These are phyloP conservation scores for Nibea albiflora DNA, from an alignment of 2,113 vertebrate genomes.

Conservation along the genomic window DNA sequence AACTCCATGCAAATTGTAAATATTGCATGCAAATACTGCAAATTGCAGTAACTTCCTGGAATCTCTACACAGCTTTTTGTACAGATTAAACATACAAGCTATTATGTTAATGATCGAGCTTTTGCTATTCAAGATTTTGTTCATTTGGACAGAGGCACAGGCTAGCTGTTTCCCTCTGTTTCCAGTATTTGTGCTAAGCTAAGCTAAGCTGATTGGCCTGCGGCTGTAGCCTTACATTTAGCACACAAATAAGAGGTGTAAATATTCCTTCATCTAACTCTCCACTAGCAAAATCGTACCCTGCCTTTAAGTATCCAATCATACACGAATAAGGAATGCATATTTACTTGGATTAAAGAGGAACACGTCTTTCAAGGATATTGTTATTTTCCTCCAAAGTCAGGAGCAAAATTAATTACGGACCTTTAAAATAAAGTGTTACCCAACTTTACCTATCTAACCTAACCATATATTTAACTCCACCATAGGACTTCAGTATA, in stretches of 20 bases:
- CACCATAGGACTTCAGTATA: conserved; percentile 22
- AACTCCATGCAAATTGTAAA: neutral
- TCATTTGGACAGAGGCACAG: neutral
- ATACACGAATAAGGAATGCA: neutral
- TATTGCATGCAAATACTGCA: neutral
- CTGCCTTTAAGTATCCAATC: neutral
- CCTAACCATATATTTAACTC: neutral
- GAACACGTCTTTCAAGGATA: neutral
- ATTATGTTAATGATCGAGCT: no score
- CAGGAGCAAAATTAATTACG: conserved; percentile 18
- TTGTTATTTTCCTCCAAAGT: neutral
- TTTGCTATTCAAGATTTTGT: no score
- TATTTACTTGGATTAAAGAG: neutral
- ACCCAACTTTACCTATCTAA: neutral
- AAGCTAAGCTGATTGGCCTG: neutral
- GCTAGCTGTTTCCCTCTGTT: neutral
- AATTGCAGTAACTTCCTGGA: neutral
- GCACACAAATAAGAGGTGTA: neutral
- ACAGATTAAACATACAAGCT: neutral
- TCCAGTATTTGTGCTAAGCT: neutral
- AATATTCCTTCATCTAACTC: neutral
- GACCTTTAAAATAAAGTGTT: conserved; percentile 20
- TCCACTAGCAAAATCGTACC: neutral
- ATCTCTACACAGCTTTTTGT: neutral
- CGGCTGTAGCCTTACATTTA: neutral